Percentiles rank a stretch among this genome's conserved stretches.
Evolutionary conservation across 2,888 invertebrate species (phyloP).

Genomic region (Polietes domitor): DNA sequence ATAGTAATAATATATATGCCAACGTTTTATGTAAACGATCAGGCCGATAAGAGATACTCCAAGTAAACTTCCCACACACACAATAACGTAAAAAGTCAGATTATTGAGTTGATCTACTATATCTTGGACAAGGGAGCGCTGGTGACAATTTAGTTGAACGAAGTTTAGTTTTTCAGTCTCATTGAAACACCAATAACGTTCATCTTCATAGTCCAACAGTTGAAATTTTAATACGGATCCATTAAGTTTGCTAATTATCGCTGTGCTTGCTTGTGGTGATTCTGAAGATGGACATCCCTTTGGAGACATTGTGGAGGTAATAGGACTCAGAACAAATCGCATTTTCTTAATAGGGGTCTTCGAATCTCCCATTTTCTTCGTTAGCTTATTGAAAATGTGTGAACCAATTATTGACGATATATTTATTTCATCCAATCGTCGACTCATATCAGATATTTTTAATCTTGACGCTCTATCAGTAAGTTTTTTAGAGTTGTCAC

Average conservation of each 20-base stretch:
- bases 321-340: slow-evolving; percentile 60
- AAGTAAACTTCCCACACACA: slow-evolving; percentile 68
- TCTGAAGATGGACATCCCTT: background rate
- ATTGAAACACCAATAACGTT: slow-evolving; percentile 79
- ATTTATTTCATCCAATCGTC: background rate
- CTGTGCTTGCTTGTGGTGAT: background rate
- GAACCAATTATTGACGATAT: slow-evolving; percentile 23
- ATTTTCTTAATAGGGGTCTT: slow-evolving; percentile 58
- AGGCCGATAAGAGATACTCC: slow-evolving; percentile 68
- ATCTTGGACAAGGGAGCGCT: slow-evolving; percentile 50
- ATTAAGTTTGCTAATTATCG: slow-evolving; percentile 59
- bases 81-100: slow-evolving; percentile 69
- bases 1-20: slow-evolving; percentile 83
- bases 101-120: slow-evolving; percentile 68
- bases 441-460: background rate
- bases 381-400: slow-evolving; percentile 23
- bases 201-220: slow-evolving; percentile 78
- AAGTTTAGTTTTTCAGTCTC: slow-evolving; percentile 74
- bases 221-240: slow-evolving; percentile 74
- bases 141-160: slow-evolving; percentile 72
- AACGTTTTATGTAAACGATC: slow-evolving; percentile 82
- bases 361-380: background rate
- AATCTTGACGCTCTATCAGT: slow-evolving; percentile 27
- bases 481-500: background rate
- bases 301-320: background rate